Evolutionary conservation across 2,113 vertebrate genomes (phyloP), one percentile per base, ranked within the genome.

Genomic region (Atractosteus spatula): DNA sequence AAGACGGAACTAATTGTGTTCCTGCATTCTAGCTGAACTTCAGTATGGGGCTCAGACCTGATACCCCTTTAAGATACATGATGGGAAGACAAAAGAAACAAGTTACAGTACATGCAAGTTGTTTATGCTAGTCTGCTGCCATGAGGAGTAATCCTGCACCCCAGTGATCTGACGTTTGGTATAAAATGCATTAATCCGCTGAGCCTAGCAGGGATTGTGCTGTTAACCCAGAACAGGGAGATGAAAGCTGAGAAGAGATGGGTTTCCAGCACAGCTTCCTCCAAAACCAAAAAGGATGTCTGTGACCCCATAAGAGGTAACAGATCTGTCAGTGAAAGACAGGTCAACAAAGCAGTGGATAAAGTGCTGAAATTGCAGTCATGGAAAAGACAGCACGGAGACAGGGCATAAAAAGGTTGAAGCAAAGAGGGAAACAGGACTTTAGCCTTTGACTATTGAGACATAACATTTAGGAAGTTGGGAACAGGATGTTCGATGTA

Each of bases 181-280:
- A 74, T 76, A 69, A 80, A 77, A 74, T 79, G 70, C 71, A 75
- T 66, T 80, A 77, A 83, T 80, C 73, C 76, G 76, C 73, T 69
- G 57, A 70, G 71, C 74, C 76, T 75, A 73, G 77, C 74, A 75
- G 76, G 70, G 74, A 76, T 73, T 73, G 74, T 71, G 78, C 78
- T 77, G 77, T 78, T 81, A 78, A 83, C 79, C 76, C 77, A 75
- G 72, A 78, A 83, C 74, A 71, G 74, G 69, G 71, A 77, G 79
- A 78, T 66, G 69, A 67, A 59, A 71, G 69, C 11, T 59, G 29
- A 71, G 71, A 76, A 43, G 64, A 51, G 43, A 74, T 63, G 69
- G 72, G 69, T 61, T 64, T 69, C 65, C 29, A 54, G 17, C 63
- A 11, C 51, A 43, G 51, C 63, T 51, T 56, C 55, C 59, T 16